phyloP scores from a whole-genome alignment of 2,888 invertebrate genomes.

The Rotaria sp. region DNA sequence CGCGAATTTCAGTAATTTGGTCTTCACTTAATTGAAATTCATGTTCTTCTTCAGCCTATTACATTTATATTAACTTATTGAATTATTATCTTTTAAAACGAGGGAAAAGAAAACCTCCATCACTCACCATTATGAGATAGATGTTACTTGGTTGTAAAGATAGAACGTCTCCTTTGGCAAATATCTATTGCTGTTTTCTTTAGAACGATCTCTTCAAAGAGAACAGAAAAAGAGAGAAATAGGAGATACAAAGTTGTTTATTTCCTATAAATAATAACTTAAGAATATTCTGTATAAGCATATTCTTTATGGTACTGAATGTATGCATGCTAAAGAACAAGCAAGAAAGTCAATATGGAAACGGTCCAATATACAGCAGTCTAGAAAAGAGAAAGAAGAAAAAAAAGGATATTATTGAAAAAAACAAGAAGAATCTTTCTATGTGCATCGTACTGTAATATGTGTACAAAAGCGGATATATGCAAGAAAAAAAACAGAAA shows the following conservation, averaged over 20 bases:
- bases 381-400: neutral
- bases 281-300: neutral
- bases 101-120: neutral
- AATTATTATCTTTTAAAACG: neutral
- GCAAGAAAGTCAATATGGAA: neutral
- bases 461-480: neutral
- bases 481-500: neutral
- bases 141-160: neutral
- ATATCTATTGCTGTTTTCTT: neutral
- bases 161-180: neutral
- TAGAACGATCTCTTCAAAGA: neutral
- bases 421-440: neutral
- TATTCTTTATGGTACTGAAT: neutral
- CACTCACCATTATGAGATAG: neutral
- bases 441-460: neutral
- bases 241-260: neutral
- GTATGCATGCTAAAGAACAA: neutral
- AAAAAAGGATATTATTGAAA: neutral
- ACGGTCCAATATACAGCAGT: neutral
- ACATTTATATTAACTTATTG: neutral
- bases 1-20: slow-evolving; percentile 33
- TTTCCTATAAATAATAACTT: neutral
- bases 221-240: neutral
- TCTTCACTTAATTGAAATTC: slow-evolving; percentile 12
- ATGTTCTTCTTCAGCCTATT: slow-evolving; percentile 1